Evolutionary conservation across 1,140 invertebrate genomes (phyloP).

Genomic region (Oryzaephilus surinamensis): DNA sequence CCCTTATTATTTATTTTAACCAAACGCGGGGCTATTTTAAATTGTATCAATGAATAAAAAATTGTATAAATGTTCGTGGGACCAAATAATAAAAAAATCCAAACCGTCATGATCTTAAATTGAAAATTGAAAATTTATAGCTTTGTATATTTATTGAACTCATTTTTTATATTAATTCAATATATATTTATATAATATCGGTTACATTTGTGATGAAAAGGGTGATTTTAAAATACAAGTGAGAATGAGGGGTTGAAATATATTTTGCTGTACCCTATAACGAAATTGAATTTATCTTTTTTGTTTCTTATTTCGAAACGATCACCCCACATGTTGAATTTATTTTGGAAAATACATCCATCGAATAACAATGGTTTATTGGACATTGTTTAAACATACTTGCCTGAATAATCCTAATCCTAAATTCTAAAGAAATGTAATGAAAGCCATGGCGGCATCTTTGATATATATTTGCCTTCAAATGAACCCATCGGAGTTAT

Average conservation of each 20-base stretch:
- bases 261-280: not conserved
- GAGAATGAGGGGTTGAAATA: constrained; percentile 3
- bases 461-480: no score
- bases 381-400: constrained; percentile 9
- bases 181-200: constrained; percentile 10
- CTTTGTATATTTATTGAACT: no score
- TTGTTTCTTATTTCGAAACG: constrained; percentile 2
- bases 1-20: not conserved
- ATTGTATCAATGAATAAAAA: not conserved
- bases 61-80: constrained; percentile 3
- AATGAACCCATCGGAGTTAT: no score
- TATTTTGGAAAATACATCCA: no score
- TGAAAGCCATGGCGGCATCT: no score
- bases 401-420: not conserved
- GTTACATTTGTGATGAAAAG: not conserved
- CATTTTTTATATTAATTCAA: constrained; percentile 10
- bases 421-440: not conserved
- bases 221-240: not conserved
- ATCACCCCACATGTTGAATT: no score
- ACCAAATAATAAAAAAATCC: constrained; percentile 9
- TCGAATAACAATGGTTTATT: constrained; percentile 11
- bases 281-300: not conserved
- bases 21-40: not conserved
- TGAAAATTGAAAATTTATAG: constrained; percentile 10
- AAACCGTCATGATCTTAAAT: constrained; percentile 4